A percentile compares a stretch with the other conserved stretches of the same genome.
These are phyloP conservation scores for Drosophila seguyi DNA, from an alignment of 1,140 invertebrate genomes.

Conservation along the genomic window DNA sequence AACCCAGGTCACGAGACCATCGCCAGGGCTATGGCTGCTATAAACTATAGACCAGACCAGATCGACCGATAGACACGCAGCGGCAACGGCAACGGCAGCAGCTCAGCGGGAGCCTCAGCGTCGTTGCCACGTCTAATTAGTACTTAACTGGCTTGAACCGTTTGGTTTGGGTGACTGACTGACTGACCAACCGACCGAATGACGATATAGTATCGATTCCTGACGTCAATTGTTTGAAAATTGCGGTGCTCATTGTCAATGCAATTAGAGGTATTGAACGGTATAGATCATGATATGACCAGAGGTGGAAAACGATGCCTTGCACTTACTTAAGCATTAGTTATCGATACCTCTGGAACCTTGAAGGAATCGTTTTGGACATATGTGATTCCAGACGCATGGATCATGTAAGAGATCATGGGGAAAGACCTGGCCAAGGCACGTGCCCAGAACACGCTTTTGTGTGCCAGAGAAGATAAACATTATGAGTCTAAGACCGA, in stretches of 20 bases:
- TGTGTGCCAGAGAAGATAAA: constrained; percentile 29
- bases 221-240: constrained; percentile 67
- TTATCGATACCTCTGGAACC: constrained; percentile 34
- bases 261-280: constrained; percentile 53
- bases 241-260: constrained; percentile 56
- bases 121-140: constrained; percentile 73
- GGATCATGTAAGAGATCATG: constrained; percentile 36
- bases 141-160: constrained; percentile 46
- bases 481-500: background rate
- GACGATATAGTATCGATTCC: constrained; percentile 20
- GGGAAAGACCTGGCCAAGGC: constrained; percentile 15
- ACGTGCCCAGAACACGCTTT: constrained; percentile 41
- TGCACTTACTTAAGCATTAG: constrained; percentile 47
- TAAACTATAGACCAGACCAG: constrained; percentile 36
- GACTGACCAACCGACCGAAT: constrained; percentile 18
- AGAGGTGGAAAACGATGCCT: constrained; percentile 24
- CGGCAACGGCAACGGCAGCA: constrained; percentile 18
- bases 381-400: constrained; percentile 13
- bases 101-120: constrained; percentile 10
- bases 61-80: constrained; percentile 74
- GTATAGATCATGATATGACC: constrained; percentile 37
- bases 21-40: constrained; percentile 27
- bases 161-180: constrained; percentile 21
- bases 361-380: constrained; percentile 40
- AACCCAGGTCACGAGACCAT: constrained; percentile 36